Evolutionary conservation across 2,888 invertebrate species (phyloP).

Genomic region (Eristalis arbustorum): DNA sequence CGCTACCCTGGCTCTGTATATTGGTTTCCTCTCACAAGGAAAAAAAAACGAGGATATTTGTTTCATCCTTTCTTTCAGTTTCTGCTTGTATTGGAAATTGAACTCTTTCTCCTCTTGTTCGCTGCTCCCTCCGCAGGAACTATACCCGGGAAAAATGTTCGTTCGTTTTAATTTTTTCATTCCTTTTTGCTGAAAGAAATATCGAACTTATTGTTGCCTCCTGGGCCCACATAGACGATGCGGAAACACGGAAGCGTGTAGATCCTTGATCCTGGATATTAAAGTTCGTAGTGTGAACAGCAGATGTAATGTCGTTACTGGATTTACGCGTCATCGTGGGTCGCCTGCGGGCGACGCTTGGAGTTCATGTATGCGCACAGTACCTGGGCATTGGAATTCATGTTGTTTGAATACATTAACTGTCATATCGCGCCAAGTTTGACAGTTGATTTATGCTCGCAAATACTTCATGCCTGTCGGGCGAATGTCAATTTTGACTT

Average conservation of each 20-base stretch:
- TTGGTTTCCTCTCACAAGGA: neutral
- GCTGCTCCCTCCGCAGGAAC: neutral
- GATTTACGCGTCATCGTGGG: neutral
- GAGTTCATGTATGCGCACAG: neutral
- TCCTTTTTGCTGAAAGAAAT: slow-evolving; percentile 4
- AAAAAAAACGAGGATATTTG: slow-evolving; percentile 19
- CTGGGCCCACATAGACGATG: slow-evolving; percentile 10
- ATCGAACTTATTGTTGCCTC: slow-evolving; percentile 34
- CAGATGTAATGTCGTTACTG: neutral
- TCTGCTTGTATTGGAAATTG: slow-evolving; percentile 12
- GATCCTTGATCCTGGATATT: neutral
- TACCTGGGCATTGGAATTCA: neutral
- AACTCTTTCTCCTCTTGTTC: neutral
- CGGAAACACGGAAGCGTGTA: neutral
- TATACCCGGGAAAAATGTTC: slow-evolving; percentile 33
- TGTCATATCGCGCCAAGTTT: neutral
- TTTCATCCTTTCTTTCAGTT: neutral
- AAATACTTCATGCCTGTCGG: neutral
- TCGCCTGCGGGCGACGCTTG: neutral
- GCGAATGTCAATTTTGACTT: neutral
- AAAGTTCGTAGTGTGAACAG: neutral
- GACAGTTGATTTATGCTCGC: neutral
- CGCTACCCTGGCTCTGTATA: slow-evolving; percentile 3
- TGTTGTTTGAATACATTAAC: neutral
- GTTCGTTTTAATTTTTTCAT: neutral